Percentiles rank a stretch among this genome's conserved stretches.
phyloP scores from a whole-genome alignment of 1,140 invertebrate genomes.

The Samia ricini region DNA sequence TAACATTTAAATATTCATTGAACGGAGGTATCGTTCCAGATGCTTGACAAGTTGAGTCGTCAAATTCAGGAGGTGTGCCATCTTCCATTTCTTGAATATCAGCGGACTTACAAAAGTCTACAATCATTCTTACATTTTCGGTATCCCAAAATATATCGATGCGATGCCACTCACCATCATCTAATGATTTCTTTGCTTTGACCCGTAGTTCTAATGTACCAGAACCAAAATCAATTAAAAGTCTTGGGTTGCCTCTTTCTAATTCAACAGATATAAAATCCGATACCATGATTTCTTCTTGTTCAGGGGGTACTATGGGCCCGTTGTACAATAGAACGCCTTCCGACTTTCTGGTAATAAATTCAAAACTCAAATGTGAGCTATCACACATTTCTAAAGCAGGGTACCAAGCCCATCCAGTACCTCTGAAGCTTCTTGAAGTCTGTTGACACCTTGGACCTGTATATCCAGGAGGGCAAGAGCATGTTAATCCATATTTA shows the following conservation, averaged over 20 bases:
- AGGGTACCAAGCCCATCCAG: conserved; percentile 97
- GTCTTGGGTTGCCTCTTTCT: conserved; percentile 91
- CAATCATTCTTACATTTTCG: conserved; percentile 93
- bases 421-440: conserved; percentile 93
- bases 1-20: conserved; percentile 98
- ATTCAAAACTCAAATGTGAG: conserved; percentile 96
- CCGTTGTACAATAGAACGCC: conserved; percentile 98
- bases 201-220: conserved; percentile 94
- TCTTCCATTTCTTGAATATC: conserved; percentile 92
- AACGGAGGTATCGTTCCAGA: conserved; percentile 93
- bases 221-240: conserved; percentile 97
- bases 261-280: conserved; percentile 97
- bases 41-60: conserved; percentile 92
- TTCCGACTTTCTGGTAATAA: conserved; percentile 93
- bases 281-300: conserved; percentile 91
- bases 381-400: conserved; percentile 97
- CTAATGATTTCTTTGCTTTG: conserved; percentile 90
- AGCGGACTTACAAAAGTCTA: conserved; percentile 94
- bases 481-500: conserved; percentile 91
- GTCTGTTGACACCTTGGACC: conserved; percentile 98
- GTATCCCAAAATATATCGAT: conserved; percentile 97
- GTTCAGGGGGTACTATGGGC: conserved; percentile 94
- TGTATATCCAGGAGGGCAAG: conserved; percentile 93
- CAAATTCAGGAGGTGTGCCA: conserved; percentile 90
- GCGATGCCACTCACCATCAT: conserved; percentile 97